These are phyloP conservation scores for Oppia nitens DNA, from an alignment of 1,140 invertebrate species.

Conservation along the genomic window DNA sequence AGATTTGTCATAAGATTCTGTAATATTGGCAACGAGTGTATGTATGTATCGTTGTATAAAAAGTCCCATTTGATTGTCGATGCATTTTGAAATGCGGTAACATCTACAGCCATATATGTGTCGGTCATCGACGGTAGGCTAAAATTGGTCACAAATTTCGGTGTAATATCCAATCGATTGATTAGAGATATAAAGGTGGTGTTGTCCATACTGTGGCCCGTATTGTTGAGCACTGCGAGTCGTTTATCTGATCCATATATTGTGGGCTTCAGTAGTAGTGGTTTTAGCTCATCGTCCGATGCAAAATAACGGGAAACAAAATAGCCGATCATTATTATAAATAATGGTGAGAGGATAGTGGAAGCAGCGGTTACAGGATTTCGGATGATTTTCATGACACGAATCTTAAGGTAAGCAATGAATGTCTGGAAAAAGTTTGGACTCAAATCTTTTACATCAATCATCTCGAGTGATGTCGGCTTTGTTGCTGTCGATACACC, in stretches of 20 bases:
- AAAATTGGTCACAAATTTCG: neutral
- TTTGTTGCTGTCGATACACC: neutral
- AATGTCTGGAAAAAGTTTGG: neutral
- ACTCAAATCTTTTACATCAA: neutral
- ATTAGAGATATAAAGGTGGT: neutral
- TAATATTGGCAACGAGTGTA: conserved; percentile 56
- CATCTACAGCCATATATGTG: neutral
- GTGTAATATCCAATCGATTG: neutral
- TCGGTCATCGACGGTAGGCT: neutral
- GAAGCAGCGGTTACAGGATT: neutral
- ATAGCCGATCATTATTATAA: neutral
- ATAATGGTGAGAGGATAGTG: neutral
- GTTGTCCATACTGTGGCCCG: neutral
- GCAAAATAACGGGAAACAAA: too few species aligned
- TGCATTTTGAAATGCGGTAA: neutral
- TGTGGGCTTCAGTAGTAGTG: neutral
- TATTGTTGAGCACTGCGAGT: neutral
- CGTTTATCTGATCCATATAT: neutral
- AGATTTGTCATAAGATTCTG: conserved; percentile 54
- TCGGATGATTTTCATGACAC: neutral
- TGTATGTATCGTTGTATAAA: conserved; percentile 46
- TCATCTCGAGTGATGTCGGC: neutral
- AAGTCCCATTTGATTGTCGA: neutral
- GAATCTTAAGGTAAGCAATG: neutral
- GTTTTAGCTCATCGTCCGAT: neutral